These are phyloP conservation scores for Orthonevra nobilis DNA, from an alignment of 2,888 invertebrate genomes.

Conservation along the genomic window DNA sequence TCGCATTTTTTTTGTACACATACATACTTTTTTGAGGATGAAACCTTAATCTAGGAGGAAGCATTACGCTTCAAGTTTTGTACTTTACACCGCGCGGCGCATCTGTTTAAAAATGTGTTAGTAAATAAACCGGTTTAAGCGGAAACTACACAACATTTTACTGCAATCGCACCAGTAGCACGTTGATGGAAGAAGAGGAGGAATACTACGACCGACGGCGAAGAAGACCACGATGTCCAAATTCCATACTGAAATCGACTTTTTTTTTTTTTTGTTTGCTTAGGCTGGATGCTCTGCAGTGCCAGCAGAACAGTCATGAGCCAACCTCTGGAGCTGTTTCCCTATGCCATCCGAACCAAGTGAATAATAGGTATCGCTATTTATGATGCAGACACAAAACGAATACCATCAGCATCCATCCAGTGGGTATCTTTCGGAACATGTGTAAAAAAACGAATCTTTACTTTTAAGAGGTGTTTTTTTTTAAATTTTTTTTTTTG, in stretches of 20 bases:
- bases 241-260: slow-evolving; percentile 64
- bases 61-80: slow-evolving; percentile 58
- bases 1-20: too few relatives aligned
- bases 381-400: slow-evolving; percentile 68
- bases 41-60: slow-evolving; percentile 70
- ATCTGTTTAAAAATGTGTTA: slow-evolving; percentile 60
- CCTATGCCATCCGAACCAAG: slow-evolving; percentile 56
- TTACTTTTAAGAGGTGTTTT: slow-evolving; percentile 41
- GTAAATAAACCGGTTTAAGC: slow-evolving; percentile 79
- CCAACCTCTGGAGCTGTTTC: slow-evolving; percentile 24
- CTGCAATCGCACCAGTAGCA: slow-evolving; percentile 70
- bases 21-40: too few relatives aligned
- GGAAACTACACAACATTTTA: slow-evolving; percentile 80
- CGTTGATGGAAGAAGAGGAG: slow-evolving; percentile 31
- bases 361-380: slow-evolving; percentile 70
- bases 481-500: slow-evolving; percentile 32
- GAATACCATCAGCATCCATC: slow-evolving; percentile 63
- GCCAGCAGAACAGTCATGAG: too few relatives aligned
- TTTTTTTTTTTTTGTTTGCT: slow-evolving; percentile 59
- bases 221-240: slow-evolving; percentile 54
- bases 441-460: slow-evolving; percentile 68
- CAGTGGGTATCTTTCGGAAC: slow-evolving; percentile 64
- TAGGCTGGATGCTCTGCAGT: slow-evolving; percentile 46
- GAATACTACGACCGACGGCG: slow-evolving; percentile 28
- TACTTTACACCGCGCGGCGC: slow-evolving; percentile 57